Percentiles rank a stretch among this genome's conserved stretches.
phyloP scores from a whole-genome alignment of 1,140 invertebrate genomes.

The Hycleus phaleratus region DNA sequence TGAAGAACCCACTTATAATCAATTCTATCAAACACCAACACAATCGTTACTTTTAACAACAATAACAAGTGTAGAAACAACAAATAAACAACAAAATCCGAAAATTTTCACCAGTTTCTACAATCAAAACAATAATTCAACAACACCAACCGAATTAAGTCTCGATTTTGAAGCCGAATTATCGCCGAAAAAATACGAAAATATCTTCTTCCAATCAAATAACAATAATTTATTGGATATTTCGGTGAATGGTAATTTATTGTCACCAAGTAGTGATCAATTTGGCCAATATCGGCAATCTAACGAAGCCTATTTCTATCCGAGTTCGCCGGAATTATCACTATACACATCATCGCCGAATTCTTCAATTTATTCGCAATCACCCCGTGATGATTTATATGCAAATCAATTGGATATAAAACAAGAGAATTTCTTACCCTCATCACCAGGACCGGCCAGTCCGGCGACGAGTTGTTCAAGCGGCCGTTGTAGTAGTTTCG shows the following conservation, averaged over 20 bases:
- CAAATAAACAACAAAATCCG: constrained; percentile 24
- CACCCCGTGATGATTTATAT: constrained; percentile 28
- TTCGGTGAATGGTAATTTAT: constrained; percentile 25
- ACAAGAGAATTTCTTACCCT: constrained; percentile 39
- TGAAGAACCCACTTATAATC: constrained; percentile 47
- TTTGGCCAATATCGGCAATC: constrained; percentile 23
- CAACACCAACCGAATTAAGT: constrained; percentile 18
- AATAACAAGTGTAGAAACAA: neutral
- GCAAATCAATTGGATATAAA: constrained; percentile 39
- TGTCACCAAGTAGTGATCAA: constrained; percentile 34
- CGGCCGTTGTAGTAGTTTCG: neutral
- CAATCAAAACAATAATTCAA: constrained; percentile 6
- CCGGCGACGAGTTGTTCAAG: constrained; percentile 23
- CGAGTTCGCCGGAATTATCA: constrained; percentile 37
- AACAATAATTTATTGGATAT: constrained; percentile 35
- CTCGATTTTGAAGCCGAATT: constrained; percentile 33
- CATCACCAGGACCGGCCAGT: constrained; percentile 20
- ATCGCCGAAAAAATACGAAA: constrained; percentile 21
- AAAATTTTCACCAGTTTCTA: constrained; percentile 37
- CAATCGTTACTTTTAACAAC: constrained; percentile 19
- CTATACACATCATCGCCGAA: constrained; percentile 32
- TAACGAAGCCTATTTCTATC: constrained; percentile 30
- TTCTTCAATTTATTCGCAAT: constrained; percentile 30
- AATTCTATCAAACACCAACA: constrained; percentile 50
- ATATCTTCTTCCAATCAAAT: neutral